Percentiles rank a stretch among this genome's conserved stretches.
Conservation (phyloP, 2,797 vertebrate species). For the Gallirallus australis region DNA sequence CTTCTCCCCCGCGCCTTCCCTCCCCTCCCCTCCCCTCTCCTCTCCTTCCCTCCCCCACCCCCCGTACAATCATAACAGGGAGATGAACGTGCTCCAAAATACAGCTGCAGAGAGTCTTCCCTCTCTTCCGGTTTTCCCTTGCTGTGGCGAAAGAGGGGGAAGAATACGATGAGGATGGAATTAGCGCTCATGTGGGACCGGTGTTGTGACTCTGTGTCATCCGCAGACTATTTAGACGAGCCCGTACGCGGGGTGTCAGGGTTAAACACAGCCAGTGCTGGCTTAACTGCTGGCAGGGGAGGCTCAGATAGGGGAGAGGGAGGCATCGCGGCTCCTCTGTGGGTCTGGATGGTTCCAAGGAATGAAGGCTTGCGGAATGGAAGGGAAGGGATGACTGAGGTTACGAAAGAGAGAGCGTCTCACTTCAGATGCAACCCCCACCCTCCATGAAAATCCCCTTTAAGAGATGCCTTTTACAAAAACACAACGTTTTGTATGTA, state of each 20-base stretch:
- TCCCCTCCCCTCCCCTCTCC: slow-evolving; percentile 24
- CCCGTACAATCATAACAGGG: slow-evolving; percentile 61
- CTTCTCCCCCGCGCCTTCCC: slow-evolving; percentile 45
- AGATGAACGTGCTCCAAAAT: slow-evolving; percentile 40
- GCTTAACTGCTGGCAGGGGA: neutral
- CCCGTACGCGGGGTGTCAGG: neutral
- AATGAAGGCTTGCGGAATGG: neutral
- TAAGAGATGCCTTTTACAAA: neutral
- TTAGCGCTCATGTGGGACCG: neutral
- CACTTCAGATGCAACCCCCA: neutral
- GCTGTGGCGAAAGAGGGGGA: neutral
- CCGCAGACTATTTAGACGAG: neutral
- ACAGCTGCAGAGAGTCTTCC: slow-evolving; percentile 48
- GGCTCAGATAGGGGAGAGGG: neutral
- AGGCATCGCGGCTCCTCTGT: neutral
- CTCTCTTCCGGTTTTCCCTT: neutral
- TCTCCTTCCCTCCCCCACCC: slow-evolving; percentile 24
- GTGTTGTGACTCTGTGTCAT: neutral
- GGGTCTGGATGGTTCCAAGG: slow-evolving; percentile 21
- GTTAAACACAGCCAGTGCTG: neutral
- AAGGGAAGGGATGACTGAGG: neutral
- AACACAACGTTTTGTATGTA: neutral
- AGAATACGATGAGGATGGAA: neutral
- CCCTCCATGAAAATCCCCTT: neutral
- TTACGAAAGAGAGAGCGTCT: neutral